These are phyloP conservation scores for Delichon dasypus DNA, from an alignment of 2,797 vertebrate genomes.

Conservation along the genomic window DNA sequence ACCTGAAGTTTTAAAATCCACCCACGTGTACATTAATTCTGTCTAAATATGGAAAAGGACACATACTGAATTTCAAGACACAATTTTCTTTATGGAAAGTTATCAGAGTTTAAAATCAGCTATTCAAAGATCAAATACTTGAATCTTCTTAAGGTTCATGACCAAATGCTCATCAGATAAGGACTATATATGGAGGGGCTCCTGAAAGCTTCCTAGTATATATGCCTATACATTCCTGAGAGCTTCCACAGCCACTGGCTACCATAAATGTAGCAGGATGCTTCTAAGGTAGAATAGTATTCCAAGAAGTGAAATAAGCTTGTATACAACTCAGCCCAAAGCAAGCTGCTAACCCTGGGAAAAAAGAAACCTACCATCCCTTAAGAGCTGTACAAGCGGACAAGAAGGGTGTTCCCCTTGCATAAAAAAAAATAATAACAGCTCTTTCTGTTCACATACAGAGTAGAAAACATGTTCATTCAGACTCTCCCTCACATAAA, in stretches of 20 bases:
- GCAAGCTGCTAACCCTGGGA: not conserved
- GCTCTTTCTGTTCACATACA: not conserved
- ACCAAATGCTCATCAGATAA: not conserved
- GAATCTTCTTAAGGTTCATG: not conserved
- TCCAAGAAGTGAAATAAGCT: not conserved
- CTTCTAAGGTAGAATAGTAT: not conserved
- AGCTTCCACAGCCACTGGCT: not conserved
- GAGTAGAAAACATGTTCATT: not conserved
- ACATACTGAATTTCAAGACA: not conserved
- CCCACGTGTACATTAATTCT: not conserved
- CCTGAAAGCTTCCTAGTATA: not conserved
- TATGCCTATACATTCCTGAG: not conserved
- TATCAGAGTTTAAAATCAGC: not conserved
- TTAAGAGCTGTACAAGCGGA: not conserved
- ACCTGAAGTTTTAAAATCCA: slow-evolving; percentile 8
- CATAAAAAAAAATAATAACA: not conserved
- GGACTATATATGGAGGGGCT: not conserved
- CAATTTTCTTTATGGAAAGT: not conserved
- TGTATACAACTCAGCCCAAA: not conserved
- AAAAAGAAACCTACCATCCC: not conserved
- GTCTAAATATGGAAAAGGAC: slow-evolving; percentile 19
- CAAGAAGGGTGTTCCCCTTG: not conserved
- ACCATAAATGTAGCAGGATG: not conserved
- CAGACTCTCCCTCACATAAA: not conserved
- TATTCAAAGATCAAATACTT: not conserved